phyloP scores from a whole-genome alignment of 2,888 invertebrate species.

The Cyrtodaria siliqua region DNA sequence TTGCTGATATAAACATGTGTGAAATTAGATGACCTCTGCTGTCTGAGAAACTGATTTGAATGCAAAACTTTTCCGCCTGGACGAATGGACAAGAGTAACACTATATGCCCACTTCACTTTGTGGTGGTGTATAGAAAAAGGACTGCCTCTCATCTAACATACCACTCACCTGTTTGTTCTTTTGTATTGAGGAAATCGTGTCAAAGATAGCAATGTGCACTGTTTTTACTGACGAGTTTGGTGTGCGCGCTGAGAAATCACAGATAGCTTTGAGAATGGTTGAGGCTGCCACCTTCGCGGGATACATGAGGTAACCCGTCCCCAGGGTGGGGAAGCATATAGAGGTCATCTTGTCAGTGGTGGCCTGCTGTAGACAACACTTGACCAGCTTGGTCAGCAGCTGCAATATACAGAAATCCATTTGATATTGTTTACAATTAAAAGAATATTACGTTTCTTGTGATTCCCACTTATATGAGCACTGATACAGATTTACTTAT shows the following conservation, averaged over 20 bases:
- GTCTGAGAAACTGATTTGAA: too few relatives aligned
- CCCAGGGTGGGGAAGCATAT: slow-evolving; percentile 78
- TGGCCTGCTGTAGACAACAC: slow-evolving; percentile 50
- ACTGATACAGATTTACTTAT: too few relatives aligned
- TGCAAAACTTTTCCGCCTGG: too few relatives aligned
- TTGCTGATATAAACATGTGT: too few relatives aligned
- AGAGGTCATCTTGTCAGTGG: slow-evolving; percentile 30
- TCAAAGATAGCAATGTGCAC: slow-evolving; percentile 67
- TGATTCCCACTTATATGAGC: too few relatives aligned
- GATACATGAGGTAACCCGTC: slow-evolving; percentile 70
- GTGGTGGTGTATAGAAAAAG: too few relatives aligned
- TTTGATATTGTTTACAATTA: too few relatives aligned
- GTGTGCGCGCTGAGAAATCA: slow-evolving; percentile 53
- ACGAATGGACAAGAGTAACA: too few relatives aligned
- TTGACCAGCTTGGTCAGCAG: slow-evolving; percentile 41
- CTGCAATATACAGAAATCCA: slow-evolving; percentile 44
- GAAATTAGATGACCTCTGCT: too few relatives aligned
- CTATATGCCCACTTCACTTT: too few relatives aligned
- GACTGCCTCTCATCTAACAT: too few relatives aligned
- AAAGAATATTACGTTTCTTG: too few relatives aligned
- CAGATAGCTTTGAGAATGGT: slow-evolving; percentile 65
- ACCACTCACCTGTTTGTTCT: slow-evolving; percentile 2
- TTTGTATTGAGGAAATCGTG: slow-evolving; percentile 9
- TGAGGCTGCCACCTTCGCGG: slow-evolving; percentile 60
- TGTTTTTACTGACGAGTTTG: slow-evolving; percentile 39